Evolutionary conservation across 2,888 invertebrate genomes (phyloP).

Genomic region (Apocheima hispidaria): DNA sequence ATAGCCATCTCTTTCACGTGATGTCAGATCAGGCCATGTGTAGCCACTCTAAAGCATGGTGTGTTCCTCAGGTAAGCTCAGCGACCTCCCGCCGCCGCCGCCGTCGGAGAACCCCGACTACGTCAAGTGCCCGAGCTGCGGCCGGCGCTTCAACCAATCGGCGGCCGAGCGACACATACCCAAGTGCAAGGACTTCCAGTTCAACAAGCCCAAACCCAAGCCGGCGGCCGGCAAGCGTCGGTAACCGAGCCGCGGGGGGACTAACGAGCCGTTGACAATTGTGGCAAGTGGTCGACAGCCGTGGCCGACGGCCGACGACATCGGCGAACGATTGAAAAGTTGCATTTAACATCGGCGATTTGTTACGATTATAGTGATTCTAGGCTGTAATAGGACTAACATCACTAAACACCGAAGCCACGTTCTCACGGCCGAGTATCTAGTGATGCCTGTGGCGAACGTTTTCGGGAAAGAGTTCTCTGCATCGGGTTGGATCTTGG

Average conservation of each 20-base stretch:
- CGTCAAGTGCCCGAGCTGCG: conserved; percentile 95
- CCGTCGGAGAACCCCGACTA: conserved; percentile 96
- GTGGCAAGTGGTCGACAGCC: not conserved
- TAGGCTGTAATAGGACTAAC: conserved; percentile 11
- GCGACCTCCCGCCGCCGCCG: conserved; percentile 96
- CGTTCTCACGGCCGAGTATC: not conserved
- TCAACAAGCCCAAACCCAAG: conserved; percentile 92
- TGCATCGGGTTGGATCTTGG: conserved; percentile 47
- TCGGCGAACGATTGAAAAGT: conserved; percentile 3
- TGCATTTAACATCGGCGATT: conserved; percentile 1
- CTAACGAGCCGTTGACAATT: not conserved
- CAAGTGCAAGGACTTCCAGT: conserved; percentile 93
- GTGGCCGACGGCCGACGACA: conserved; percentile 10
- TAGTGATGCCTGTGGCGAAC: conserved; percentile 32
- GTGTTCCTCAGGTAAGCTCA: conserved; percentile 87
- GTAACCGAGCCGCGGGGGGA: conserved; percentile 53
- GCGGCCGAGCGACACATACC: conserved; percentile 97
- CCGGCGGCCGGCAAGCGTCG: conserved; percentile 63
- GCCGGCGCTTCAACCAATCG: conserved; percentile 92
- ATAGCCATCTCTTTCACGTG: too few species aligned
- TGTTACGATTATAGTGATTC: conserved; percentile 18
- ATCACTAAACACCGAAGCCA: conserved; percentile 2
- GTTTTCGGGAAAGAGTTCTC: conserved; percentile 32
- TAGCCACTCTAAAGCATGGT: too few species aligned
- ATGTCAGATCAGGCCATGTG: too few species aligned